Conservation (phyloP, 2,888 invertebrate genomes). For the Tenthredo scrophulariae region DNA sequence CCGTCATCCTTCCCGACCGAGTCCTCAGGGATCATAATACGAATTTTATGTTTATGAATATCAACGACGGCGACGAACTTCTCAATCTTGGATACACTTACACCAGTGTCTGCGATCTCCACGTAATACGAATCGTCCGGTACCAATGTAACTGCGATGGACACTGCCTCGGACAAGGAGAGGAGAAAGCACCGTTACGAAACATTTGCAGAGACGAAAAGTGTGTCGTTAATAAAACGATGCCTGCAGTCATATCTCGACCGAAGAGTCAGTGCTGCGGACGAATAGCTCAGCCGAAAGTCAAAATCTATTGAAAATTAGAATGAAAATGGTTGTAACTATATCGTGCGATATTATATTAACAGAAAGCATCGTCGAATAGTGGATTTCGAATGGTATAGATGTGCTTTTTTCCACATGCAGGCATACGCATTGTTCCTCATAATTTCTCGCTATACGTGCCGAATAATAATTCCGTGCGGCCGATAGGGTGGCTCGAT, state of each 20-base stretch:
- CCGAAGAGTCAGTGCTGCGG: slow-evolving; percentile 30
- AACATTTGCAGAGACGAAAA: slow-evolving; percentile 21
- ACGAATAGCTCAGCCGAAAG: slow-evolving; percentile 33
- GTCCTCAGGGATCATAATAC: slow-evolving; percentile 63
- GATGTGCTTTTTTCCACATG: not conserved
- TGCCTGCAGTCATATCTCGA: not conserved
- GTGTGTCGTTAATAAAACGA: not conserved
- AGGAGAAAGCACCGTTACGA: not conserved
- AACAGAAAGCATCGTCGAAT: not conserved
- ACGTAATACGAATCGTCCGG: slow-evolving; percentile 66
- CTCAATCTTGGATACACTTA: slow-evolving; percentile 63
- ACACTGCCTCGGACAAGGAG: slow-evolving; percentile 56
- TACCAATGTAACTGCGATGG: slow-evolving; percentile 65
- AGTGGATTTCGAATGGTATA: not conserved
- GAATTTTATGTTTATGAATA: slow-evolving; percentile 63
- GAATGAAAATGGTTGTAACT: not conserved
- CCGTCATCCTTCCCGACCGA: slow-evolving; percentile 62
- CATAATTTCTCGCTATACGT: slow-evolving; percentile 25
- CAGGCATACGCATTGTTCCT: not conserved
- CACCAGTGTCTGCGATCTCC: slow-evolving; percentile 68
- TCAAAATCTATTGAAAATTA: slow-evolving; percentile 27
- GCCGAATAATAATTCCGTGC: slow-evolving; percentile 42
- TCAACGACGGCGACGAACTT: slow-evolving; percentile 68
- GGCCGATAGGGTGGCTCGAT: slow-evolving; percentile 18
- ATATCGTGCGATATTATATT: not conserved